Evolutionary conservation across 2,113 vertebrate species (phyloP).

Genomic region (Chaetops frenatus): DNA sequence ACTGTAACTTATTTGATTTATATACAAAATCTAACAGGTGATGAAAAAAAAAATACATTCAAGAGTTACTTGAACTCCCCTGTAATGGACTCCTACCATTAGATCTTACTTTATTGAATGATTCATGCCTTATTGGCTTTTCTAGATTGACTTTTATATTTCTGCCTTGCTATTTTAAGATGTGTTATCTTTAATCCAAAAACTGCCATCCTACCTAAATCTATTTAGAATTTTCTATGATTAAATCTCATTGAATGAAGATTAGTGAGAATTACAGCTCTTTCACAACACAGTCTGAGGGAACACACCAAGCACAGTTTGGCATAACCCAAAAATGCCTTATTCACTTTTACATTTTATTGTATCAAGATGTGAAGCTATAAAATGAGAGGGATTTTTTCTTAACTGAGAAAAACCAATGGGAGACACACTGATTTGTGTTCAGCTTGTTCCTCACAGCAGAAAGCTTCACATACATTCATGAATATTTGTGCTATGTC

Average conservation of each 20-base stretch:
- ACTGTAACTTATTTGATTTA: not conserved
- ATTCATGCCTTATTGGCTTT: not conserved
- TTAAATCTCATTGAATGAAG: not conserved
- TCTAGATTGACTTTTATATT: not conserved
- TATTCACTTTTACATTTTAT: not conserved
- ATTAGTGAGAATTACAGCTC: not conserved
- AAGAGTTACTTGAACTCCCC: not conserved
- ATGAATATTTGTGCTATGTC: not conserved
- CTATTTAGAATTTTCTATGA: not conserved
- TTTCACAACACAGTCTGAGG: not conserved
- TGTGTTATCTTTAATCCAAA: slow-evolving; percentile 10
- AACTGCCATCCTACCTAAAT: not conserved
- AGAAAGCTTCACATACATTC: not conserved
- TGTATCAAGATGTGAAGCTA: not conserved
- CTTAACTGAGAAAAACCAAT: not conserved
- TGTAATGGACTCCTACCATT: not conserved
- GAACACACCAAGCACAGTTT: not conserved
- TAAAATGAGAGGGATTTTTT: not conserved
- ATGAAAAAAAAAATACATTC: not conserved
- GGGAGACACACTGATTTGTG: not conserved
- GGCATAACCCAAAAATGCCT: not conserved
- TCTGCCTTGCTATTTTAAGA: not conserved
- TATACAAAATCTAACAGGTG: not conserved
- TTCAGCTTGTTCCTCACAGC: not conserved
- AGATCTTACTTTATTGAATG: not conserved